A percentile compares a stretch with the other conserved stretches of the same genome.
Conservation (phyloP, 2,797 vertebrate genomes). For the Acrossocheilus wenchowensis region DNA sequence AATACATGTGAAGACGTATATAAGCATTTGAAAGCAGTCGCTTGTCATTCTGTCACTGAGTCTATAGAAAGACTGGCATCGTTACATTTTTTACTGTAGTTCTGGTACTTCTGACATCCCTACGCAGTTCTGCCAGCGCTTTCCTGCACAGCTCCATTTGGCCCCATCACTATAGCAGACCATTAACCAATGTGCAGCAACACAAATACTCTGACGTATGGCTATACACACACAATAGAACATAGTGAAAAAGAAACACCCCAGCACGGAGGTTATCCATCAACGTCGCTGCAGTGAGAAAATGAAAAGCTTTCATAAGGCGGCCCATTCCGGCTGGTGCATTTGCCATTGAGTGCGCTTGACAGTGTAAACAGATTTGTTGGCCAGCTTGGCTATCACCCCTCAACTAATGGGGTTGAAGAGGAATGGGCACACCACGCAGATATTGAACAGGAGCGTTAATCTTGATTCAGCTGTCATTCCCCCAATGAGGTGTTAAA, state of each 20-base stretch:
- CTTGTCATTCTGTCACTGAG: background rate
- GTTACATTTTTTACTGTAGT: background rate
- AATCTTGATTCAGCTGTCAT: slow-evolving; percentile 79
- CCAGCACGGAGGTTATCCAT: slow-evolving; percentile 52
- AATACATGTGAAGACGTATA: background rate
- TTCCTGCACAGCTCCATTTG: slow-evolving; percentile 41
- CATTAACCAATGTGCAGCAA: slow-evolving; percentile 42
- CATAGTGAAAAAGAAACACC: slow-evolving; percentile 47
- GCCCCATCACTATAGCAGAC: slow-evolving; percentile 27
- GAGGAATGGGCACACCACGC: slow-evolving; percentile 64
- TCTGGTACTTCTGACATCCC: background rate
- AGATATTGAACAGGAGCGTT: slow-evolving; percentile 66
- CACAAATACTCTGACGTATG: slow-evolving; percentile 44
- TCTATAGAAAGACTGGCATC: background rate
- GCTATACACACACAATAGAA: slow-evolving; percentile 41
- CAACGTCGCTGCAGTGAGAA: slow-evolving; percentile 52
- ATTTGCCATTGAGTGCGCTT: slow-evolving; percentile 56
- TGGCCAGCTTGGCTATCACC: slow-evolving; percentile 62
- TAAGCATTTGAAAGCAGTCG: background rate
- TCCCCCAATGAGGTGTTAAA: slow-evolving; percentile 78
- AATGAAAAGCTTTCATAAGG: slow-evolving; percentile 64
- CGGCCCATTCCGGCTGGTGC: slow-evolving; percentile 55
- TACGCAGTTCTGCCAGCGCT: slow-evolving; percentile 4
- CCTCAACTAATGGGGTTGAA: slow-evolving; percentile 68
- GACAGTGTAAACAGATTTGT: slow-evolving; percentile 63